These are phyloP conservation scores for Acheta domesticus DNA, from an alignment of 2,888 invertebrate genomes.

Conservation along the genomic window DNA sequence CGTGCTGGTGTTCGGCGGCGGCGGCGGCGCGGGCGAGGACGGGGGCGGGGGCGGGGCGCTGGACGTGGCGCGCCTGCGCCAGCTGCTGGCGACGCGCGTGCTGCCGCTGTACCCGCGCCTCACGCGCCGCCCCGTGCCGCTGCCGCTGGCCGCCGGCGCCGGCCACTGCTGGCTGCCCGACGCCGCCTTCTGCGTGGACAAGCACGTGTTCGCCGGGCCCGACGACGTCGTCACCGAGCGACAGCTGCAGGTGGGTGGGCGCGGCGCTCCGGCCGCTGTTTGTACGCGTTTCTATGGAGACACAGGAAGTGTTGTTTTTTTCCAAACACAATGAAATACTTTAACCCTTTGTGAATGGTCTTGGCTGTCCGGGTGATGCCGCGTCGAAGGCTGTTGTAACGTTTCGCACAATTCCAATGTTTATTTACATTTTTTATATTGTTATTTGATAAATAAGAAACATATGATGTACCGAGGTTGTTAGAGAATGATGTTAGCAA, in stretches of 20 bases:
- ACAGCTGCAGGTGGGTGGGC: conserved; percentile 36
- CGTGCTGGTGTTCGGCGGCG: conserved; percentile 48
- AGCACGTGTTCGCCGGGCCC: conserved; percentile 49
- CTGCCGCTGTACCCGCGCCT: conserved; percentile 50
- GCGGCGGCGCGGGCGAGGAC: conserved; percentile 27
- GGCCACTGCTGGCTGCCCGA: conserved; percentile 54
- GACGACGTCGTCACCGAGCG: conserved; percentile 41
- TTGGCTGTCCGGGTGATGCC: too few relatives aligned
- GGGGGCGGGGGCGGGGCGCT: conserved; percentile 45
- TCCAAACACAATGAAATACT: too few relatives aligned
- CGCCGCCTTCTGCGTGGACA: conserved; percentile 50
- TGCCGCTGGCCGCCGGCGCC: conserved; percentile 39
- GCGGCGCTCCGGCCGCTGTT: neutral
- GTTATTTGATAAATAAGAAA: too few relatives aligned
- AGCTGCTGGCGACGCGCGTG: conserved; percentile 49
- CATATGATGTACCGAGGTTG: too few relatives aligned
- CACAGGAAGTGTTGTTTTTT: too few relatives aligned
- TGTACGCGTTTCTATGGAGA: too few relatives aligned
- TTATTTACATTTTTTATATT: too few relatives aligned
- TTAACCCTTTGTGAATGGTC: too few relatives aligned
- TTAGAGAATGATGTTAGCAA: too few relatives aligned
- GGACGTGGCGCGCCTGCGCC: conserved; percentile 47
- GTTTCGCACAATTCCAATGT: too few relatives aligned
- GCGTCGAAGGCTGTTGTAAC: too few relatives aligned
- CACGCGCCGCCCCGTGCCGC: conserved; percentile 47